Percentiles rank a stretch among this genome's conserved stretches.
These are phyloP conservation scores for Melieria picta DNA, from an alignment of 2,888 invertebrate species.

Conservation along the genomic window DNA sequence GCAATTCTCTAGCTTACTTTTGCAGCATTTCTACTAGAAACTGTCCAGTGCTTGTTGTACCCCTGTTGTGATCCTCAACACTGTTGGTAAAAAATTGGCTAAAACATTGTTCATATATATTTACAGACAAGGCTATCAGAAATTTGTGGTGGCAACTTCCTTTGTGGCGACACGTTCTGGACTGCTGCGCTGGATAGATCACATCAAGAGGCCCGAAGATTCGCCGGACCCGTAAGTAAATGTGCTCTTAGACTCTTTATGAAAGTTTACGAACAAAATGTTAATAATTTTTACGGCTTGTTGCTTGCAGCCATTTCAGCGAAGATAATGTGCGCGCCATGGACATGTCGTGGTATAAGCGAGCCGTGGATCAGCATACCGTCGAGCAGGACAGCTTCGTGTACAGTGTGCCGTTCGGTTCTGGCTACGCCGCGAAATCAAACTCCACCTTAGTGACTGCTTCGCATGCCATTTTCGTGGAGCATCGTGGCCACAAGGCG, in stretches of 20 bases:
- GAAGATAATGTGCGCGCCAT: conserved; percentile 82
- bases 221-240: conserved; percentile 75
- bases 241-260: conserved; percentile 7
- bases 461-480: conserved; percentile 90
- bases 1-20: too few relatives aligned
- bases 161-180: conserved; percentile 93
- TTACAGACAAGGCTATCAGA: conserved; percentile 85
- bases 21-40: too few relatives aligned
- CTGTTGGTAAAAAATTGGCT: neutral
- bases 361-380: conserved; percentile 89
- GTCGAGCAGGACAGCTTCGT: conserved; percentile 91
- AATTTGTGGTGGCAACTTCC: conserved; percentile 84
- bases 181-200: conserved; percentile 87
- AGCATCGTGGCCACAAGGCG: conserved; percentile 83
- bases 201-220: conserved; percentile 70
- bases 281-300: neutral
- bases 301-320: conserved; percentile 77
- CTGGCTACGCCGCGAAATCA: conserved; percentile 66
- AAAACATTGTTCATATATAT: neutral
- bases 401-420: conserved; percentile 74
- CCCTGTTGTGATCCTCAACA: too few relatives aligned
- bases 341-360: conserved; percentile 90
- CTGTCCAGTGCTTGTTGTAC: too few relatives aligned
- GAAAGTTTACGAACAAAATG: neutral
- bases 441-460: conserved; percentile 80